phyloP scores from a whole-genome alignment of 2,113 vertebrate genomes.

The Forbesichthys papilliferus region DNA sequence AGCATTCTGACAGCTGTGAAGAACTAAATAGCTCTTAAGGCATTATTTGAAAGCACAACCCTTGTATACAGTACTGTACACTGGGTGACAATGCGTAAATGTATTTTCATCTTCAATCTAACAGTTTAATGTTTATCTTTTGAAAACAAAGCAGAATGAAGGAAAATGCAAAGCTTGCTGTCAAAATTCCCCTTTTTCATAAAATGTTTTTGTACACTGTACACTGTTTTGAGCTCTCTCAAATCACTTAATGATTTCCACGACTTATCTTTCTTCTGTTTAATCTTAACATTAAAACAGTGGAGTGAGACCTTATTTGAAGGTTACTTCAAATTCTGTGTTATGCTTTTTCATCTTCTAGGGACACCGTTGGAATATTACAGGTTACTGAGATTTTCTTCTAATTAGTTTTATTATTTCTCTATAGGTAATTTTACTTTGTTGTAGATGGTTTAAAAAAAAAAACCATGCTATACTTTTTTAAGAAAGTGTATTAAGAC shows the following conservation, averaged over 20 bases:
- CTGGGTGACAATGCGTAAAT: constrained; percentile 50
- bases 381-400: constrained; percentile 62
- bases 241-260: constrained; percentile 73
- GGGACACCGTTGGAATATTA: constrained; percentile 43
- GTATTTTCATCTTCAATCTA: constrained; percentile 64
- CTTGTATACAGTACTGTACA: constrained; percentile 27
- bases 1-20: constrained; percentile 70
- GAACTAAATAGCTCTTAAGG: constrained; percentile 63
- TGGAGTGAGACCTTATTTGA: constrained; percentile 64
- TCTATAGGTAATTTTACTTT: constrained; percentile 51
- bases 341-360: constrained; percentile 69
- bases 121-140: constrained; percentile 57
- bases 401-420: constrained; percentile 54
- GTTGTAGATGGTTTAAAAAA: constrained; percentile 57
- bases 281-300: constrained; percentile 68
- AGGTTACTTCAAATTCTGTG: constrained; percentile 54
- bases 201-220: constrained; percentile 27
- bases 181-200: constrained; percentile 45
- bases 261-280: constrained; percentile 59
- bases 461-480: constrained; percentile 24
- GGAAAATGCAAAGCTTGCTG: constrained; percentile 54
- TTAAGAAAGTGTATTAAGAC: constrained; percentile 41
- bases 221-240: constrained; percentile 51
- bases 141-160: constrained; percentile 57
- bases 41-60: constrained; percentile 61